Conservation (phyloP, 2,797 vertebrate genomes). For the Sebastes kiyomatsui region DNA sequence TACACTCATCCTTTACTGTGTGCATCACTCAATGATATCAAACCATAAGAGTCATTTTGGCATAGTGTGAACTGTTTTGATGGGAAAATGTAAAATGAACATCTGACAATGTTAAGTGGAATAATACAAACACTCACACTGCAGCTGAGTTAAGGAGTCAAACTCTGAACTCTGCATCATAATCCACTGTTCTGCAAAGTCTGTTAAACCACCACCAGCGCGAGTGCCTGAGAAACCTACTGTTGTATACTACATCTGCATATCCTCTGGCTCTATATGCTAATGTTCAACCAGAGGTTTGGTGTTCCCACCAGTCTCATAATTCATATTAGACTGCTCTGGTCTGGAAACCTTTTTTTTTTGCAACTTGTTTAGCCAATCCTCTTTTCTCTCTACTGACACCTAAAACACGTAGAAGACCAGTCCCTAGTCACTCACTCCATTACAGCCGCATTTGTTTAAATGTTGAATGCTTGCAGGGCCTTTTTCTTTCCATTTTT, state of each 20-base stretch:
- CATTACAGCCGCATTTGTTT: conserved; percentile 81
- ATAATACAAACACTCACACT: neutral
- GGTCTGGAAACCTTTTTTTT: neutral
- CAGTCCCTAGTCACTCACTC: conserved; percentile 57
- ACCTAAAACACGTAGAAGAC: neutral
- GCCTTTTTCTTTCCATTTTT: conserved; percentile 65
- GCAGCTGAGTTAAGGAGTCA: neutral
- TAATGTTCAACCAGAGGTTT: neutral
- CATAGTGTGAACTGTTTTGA: neutral
- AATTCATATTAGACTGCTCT: neutral
- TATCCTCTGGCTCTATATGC: neutral
- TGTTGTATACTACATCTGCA: neutral
- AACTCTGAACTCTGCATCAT: neutral
- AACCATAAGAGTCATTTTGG: neutral
- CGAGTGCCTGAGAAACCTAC: neutral
- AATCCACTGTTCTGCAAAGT: conserved; percentile 16
- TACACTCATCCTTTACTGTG: neutral
- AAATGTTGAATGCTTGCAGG: conserved; percentile 77
- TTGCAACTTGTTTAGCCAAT: neutral
- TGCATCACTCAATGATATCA: neutral
- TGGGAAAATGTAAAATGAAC: neutral
- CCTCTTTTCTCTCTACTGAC: neutral
- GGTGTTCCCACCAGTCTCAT: neutral
- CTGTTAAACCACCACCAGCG: neutral
- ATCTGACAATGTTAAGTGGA: neutral